Conservation (phyloP, 64 coral and sea anemone species). For the Actinia equina region DNA sequence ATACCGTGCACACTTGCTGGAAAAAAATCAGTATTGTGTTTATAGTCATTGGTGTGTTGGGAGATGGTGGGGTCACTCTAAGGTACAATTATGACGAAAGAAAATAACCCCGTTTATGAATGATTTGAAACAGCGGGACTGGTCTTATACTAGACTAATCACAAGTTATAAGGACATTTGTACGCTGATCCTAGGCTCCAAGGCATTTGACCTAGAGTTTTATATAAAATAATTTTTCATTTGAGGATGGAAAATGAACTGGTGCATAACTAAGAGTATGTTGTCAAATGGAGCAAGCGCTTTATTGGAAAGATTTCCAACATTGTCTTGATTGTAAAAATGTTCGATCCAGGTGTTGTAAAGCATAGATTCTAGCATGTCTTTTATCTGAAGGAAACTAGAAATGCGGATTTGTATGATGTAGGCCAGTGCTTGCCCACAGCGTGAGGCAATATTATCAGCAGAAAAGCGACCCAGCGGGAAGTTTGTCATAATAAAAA, state of each 20-base stretch:
- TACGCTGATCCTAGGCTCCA: constrained; percentile 11
- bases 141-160: constrained; percentile 48
- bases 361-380: constrained; percentile 47
- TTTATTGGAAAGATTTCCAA: constrained; percentile 27
- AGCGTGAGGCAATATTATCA: constrained; percentile 92
- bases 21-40: background rate
- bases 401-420: constrained; percentile 87
- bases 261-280: background rate
- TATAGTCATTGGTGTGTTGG: background rate
- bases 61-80: background rate
- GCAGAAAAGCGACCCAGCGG: constrained; percentile 89
- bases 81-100: background rate
- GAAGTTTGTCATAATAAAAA: constrained; percentile 98
- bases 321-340: constrained; percentile 19
- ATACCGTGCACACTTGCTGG: background rate
- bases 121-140: constrained; percentile 46
- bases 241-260: background rate
- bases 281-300: background rate
- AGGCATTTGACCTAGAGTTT: constrained; percentile 24
- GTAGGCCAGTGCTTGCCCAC: constrained; percentile 61
- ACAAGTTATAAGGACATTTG: constrained; percentile 25
- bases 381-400: constrained; percentile 64
- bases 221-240: background rate
- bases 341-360: constrained; percentile 59
- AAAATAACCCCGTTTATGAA: constrained; percentile 30